Conservation (phyloP, 2,888 invertebrate species). For the Hylaea fasciaria region DNA sequence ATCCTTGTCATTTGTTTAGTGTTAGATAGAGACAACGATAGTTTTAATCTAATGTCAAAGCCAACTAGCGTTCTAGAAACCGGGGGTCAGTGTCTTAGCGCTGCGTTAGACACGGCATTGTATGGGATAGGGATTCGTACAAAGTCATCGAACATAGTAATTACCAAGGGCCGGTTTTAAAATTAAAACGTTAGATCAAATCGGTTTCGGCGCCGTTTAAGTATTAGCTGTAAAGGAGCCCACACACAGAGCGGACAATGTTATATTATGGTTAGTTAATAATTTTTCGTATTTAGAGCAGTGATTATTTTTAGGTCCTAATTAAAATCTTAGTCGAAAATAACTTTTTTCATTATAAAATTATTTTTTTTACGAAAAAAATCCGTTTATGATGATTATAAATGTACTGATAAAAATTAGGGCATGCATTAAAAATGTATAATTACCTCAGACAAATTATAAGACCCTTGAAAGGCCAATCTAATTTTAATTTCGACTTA, state of each 20-base stretch:
- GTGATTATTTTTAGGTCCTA: too few species aligned
- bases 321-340: too few species aligned
- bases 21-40: too few species aligned
- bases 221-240: slow-evolving; percentile 29
- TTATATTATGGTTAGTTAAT: not conserved
- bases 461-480: not conserved
- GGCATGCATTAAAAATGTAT: not conserved
- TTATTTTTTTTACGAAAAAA: too few species aligned
- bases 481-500: slow-evolving; percentile 15
- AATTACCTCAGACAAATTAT: slow-evolving; percentile 3
- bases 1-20: too few species aligned
- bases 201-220: slow-evolving; percentile 45
- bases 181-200: slow-evolving; percentile 52
- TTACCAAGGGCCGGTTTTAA: slow-evolving; percentile 41
- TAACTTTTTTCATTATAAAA: too few species aligned
- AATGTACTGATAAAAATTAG: not conserved
- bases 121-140: not conserved
- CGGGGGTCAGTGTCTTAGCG: too few species aligned
- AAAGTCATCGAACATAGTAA: not conserved
- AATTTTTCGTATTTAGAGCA: too few species aligned
- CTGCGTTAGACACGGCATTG: too few species aligned
- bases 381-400: too few species aligned
- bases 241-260: slow-evolving; percentile 30
- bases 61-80: too few species aligned
- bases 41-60: too few species aligned